Conservation (phyloP, 1,140 invertebrate species). For the Drosophila baimaii region DNA sequence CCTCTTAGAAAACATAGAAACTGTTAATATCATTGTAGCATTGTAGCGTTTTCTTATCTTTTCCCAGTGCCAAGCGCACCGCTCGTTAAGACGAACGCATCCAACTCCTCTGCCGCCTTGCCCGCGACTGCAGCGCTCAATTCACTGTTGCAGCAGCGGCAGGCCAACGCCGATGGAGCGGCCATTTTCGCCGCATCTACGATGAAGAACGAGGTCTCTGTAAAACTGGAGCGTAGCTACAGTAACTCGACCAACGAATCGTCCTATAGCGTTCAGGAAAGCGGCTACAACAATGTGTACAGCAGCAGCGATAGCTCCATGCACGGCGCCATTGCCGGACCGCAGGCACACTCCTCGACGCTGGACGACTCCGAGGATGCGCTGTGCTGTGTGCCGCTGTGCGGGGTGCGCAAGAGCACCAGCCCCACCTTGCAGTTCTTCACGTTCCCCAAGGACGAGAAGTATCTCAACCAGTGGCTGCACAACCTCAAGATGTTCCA, state of each 20-base stretch:
- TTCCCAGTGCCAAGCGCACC: constrained; percentile 40
- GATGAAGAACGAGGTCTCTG: constrained; percentile 57
- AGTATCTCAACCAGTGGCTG: constrained; percentile 80
- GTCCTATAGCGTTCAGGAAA: constrained; percentile 62
- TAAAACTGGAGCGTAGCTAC: constrained; percentile 73
- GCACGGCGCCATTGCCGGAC: constrained; percentile 61
- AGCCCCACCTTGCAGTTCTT: constrained; percentile 80
- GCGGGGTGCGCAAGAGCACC: constrained; percentile 76
- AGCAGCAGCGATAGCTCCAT: constrained; percentile 59
- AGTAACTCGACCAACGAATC: constrained; percentile 74
- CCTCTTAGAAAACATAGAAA: no score
- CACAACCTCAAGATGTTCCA: constrained; percentile 81
- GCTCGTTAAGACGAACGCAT: constrained; percentile 41
- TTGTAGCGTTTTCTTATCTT: neutral
- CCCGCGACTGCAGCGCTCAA: constrained; percentile 67
- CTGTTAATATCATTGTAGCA: no score
- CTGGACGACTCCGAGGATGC: constrained; percentile 76
- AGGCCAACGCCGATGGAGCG: constrained; percentile 67
- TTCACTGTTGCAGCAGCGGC: constrained; percentile 70
- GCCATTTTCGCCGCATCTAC: constrained; percentile 51
- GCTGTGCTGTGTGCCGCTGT: constrained; percentile 76
- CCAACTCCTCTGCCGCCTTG: constrained; percentile 20
- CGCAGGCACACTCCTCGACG: constrained; percentile 71
- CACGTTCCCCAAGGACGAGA: constrained; percentile 78
- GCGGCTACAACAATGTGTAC: constrained; percentile 63